Conservation (phyloP, 2,113 vertebrate species). For the Orthochromis malagaraziensis region DNA sequence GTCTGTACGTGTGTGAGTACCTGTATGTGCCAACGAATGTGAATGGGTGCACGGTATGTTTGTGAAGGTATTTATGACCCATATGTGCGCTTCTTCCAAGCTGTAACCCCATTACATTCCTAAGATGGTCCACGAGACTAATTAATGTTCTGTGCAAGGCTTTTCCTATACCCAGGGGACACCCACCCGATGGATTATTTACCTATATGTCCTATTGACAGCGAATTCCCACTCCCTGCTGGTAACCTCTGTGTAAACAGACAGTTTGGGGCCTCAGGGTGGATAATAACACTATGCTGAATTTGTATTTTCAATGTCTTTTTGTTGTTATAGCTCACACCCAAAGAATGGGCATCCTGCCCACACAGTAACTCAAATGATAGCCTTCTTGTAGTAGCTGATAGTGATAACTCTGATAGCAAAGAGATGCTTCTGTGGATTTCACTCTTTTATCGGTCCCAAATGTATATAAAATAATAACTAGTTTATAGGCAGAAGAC, state of each 20-base stretch:
- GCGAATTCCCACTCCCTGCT: constrained; percentile 30
- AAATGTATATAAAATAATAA: not conserved
- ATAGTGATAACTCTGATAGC: not conserved
- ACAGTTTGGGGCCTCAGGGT: constrained; percentile 10
- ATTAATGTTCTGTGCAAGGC: constrained; percentile 70
- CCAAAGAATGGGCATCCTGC: not conserved
- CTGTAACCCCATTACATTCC: constrained; percentile 65
- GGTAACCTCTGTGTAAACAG: constrained; percentile 28
- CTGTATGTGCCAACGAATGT: constrained; percentile 14
- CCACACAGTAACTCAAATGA: not conserved
- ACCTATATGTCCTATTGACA: constrained; percentile 67
- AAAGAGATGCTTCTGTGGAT: not conserved
- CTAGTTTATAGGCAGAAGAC: constrained; percentile 20
- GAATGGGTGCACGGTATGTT: constrained; percentile 43
- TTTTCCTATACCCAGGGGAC: constrained; percentile 60
- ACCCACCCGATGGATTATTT: constrained; percentile 68
- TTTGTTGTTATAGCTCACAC: not conserved
- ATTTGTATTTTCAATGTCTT: constrained; percentile 31
- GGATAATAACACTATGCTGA: constrained; percentile 1
- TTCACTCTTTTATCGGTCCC: not conserved
- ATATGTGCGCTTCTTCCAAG: constrained; percentile 61
- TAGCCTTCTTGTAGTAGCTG: not conserved
- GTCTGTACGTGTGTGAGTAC: not conserved
- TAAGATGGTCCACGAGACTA: constrained; percentile 67
- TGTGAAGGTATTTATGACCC: constrained; percentile 72